Percentiles rank a stretch among this genome's conserved stretches.
Conservation (phyloP, 2,888 invertebrate species). For the Micoletzkya japonica region DNA sequence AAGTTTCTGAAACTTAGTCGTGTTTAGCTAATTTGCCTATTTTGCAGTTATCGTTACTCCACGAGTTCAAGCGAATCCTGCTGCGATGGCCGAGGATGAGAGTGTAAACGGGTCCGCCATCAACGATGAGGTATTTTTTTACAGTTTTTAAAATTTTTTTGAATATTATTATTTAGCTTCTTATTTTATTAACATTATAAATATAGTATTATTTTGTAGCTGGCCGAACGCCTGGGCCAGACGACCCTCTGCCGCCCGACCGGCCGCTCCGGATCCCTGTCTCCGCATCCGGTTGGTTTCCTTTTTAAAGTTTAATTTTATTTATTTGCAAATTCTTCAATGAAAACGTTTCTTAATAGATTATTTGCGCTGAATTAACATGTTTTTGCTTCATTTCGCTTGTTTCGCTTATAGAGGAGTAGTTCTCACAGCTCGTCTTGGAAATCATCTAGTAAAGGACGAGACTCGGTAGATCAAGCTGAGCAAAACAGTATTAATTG, state of each 20-base stretch:
- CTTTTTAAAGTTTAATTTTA: neutral
- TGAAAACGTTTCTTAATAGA: too few relatives aligned
- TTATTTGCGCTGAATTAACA: too few relatives aligned
- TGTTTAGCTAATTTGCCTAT: neutral
- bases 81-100: constrained; percentile 37
- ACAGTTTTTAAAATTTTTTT: neutral
- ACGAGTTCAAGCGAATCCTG: neutral
- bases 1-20: too few relatives aligned
- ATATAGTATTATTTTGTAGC: neutral
- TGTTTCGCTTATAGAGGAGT: neutral
- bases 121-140: constrained; percentile 30
- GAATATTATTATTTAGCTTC: neutral
- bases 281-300: constrained; percentile 24
- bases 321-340: too few relatives aligned
- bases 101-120: constrained; percentile 30
- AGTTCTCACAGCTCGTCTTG: neutral
- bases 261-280: neutral
- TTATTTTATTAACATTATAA: constrained; percentile 7
- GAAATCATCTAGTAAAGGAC: too few relatives aligned
- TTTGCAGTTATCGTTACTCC: neutral
- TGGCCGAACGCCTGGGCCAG: constrained; percentile 28
- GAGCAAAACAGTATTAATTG: too few relatives aligned
- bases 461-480: too few relatives aligned
- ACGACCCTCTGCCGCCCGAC: neutral
- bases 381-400: too few relatives aligned